Percentiles rank a stretch among this genome's conserved stretches.
phyloP scores from a whole-genome alignment of 2,888 invertebrate species.

The Cinara cedri region DNA sequence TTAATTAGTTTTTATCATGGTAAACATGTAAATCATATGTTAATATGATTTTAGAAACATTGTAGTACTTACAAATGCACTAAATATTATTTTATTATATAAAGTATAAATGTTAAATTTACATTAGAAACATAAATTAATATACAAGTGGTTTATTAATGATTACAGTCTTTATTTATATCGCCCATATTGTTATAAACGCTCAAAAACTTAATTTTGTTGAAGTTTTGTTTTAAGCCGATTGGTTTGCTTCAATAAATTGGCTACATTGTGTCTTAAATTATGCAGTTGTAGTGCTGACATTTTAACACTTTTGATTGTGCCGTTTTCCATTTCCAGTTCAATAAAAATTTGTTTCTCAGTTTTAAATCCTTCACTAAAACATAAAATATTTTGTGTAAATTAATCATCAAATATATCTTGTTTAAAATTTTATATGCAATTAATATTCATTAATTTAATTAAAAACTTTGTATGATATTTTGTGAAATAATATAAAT shows the following conservation, averaged over 20 bases:
- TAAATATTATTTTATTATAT: constrained; percentile 25
- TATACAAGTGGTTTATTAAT: background rate
- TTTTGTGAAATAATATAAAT: no score
- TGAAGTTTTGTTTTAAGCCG: constrained; percentile 42
- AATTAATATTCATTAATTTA: no score
- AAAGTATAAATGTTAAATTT: constrained; percentile 4
- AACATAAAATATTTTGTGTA: constrained; percentile 9
- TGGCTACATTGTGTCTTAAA: constrained; percentile 36
- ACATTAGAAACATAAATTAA: constrained; percentile 13
- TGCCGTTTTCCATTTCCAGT: constrained; percentile 23
- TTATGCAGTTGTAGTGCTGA: constrained; percentile 33
- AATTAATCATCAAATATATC: background rate
- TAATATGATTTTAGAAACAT: background rate
- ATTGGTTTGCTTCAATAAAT: constrained; percentile 45
- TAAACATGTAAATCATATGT: background rate
- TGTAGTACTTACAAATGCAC: constrained; percentile 5
- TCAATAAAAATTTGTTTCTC: constrained; percentile 38
- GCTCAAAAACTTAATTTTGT: constrained; percentile 8
- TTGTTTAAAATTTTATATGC: no score
- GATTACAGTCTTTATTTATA: constrained; percentile 24
- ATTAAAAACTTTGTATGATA: no score
- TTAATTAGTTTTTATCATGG: background rate
- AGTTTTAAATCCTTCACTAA: constrained; percentile 27
- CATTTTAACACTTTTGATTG: constrained; percentile 33
- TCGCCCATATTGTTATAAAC: constrained; percentile 1